Evolutionary conservation across 2,888 invertebrate genomes (phyloP), one percentile per base, ranked within the genome.

Genomic region (Lamellibrachia columna): DNA sequence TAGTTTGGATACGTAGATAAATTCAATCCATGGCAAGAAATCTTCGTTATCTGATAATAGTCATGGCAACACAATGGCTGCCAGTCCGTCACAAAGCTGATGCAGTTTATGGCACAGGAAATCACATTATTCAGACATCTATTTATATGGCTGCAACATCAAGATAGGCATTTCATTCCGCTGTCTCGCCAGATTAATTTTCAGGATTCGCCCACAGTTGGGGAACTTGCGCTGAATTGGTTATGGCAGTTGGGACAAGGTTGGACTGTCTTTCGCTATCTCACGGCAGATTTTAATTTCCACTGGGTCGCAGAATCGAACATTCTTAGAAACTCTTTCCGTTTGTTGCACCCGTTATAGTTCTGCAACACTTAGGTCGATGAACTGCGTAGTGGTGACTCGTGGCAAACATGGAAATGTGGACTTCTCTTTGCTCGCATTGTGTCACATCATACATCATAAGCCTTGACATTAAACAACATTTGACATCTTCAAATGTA

Each of bases 171-270:
- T 4, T 75, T 75, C 22, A 6, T 75, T 75, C 22, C n/a, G 22
- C 75, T 75, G 75, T 75, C 75, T 75, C n/a, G 22, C 75, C 75
- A n/a, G 75, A 75, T 75, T 75, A 75, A 75, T 75, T 75, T 75
- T n/a, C 75, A 6, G 4, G 22, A 22, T 3, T 75, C 75, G 22
- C 6, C 22, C 22, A 22, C 22, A 11, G 15, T 75, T 75, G 15
- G 75, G 15, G 75, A 75, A 75, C 75, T 75, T 75, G 75, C 6
- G 75, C 75, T 75, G 75, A 75, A 75, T 75, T 75, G 75, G 22
- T 15, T 75, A 75, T 75, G 75, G 75, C 75, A 75, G 75, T 15
- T 22, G 75, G 75, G 75, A 22, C 22, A 22, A 22, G n/a, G 3
- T 4, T 15, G 75, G 75, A 22, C 75, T 2, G 75, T 15, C 75